Evolutionary conservation across 1,140 invertebrate species (phyloP).

Genomic region (Wiebesia pumilae): DNA sequence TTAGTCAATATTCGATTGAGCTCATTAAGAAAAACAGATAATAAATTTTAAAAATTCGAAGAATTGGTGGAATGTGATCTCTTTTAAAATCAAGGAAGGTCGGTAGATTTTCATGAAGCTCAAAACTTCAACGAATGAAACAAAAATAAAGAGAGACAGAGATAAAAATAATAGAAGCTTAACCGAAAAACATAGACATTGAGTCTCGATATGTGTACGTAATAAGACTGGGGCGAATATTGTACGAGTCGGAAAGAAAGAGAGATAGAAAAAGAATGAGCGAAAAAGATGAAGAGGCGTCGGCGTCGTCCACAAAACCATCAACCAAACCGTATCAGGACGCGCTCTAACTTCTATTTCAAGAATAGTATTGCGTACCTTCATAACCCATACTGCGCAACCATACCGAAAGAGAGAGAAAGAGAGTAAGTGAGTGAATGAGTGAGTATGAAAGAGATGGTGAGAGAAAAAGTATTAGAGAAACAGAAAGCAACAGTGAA

Average conservation of each 20-base stretch:
- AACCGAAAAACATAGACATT: slow-evolving; percentile 11
- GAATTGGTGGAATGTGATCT: slow-evolving; percentile 33
- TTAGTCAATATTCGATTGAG: too few species aligned
- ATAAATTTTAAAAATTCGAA: not conserved
- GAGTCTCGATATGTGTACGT: not conserved
- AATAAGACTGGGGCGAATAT: slow-evolving; percentile 23
- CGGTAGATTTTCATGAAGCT: slow-evolving; percentile 38
- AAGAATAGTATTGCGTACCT: slow-evolving; percentile 68
- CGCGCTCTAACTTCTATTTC: slow-evolving; percentile 70
- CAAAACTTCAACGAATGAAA: slow-evolving; percentile 12
- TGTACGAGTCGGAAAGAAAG: not conserved
- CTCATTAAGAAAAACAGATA: too few species aligned
- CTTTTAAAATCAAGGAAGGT: slow-evolving; percentile 49
- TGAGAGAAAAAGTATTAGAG: too few species aligned
- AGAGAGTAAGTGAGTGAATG: not conserved
- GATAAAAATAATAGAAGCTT: slow-evolving; percentile 49
- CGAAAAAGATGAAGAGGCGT: slow-evolving; percentile 60
- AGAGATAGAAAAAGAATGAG: slow-evolving; percentile 53
- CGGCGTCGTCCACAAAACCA: slow-evolving; percentile 64
- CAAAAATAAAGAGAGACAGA: slow-evolving; percentile 48
- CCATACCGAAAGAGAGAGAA: not conserved
- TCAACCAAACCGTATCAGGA: slow-evolving; percentile 67
- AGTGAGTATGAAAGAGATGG: too few species aligned
- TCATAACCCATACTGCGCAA: slow-evolving; percentile 42
- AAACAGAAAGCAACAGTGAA: too few species aligned